Conservation (phyloP, 2,113 vertebrate species). For the Vulpes lagopus region DNA sequence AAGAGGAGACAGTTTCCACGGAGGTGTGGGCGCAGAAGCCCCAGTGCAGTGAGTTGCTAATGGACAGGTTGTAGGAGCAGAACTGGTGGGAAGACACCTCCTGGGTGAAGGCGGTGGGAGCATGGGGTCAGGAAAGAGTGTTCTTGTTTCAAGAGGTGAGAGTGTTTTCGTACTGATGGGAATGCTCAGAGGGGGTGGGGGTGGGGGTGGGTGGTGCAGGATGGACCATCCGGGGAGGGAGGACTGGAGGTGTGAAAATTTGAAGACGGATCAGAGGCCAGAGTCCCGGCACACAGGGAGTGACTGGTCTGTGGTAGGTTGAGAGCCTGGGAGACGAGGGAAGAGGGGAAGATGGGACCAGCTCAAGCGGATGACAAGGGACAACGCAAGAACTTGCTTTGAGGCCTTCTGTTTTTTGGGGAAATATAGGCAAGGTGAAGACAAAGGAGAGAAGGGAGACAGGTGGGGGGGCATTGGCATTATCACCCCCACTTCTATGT, state of each 20-base stretch:
- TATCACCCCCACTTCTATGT: background rate
- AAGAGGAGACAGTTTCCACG: background rate
- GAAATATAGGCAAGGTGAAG: background rate
- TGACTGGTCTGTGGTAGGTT: background rate
- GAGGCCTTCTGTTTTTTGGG: background rate
- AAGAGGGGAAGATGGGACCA: background rate
- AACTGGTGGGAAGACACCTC: background rate
- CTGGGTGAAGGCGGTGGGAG: background rate
- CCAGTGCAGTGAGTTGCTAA: no score
- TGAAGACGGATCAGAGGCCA: background rate
- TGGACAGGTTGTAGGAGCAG: background rate
- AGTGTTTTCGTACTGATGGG: background rate
- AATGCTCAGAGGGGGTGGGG: fast-evolving
- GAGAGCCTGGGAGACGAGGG: background rate
- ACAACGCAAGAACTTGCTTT: background rate
- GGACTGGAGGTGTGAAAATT: background rate
- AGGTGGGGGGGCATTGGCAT: background rate
- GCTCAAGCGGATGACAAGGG: background rate
- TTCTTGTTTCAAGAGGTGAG: background rate
- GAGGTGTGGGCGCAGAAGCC: background rate
- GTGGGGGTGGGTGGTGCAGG: background rate
- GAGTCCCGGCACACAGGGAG: background rate
- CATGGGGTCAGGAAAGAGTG: background rate
- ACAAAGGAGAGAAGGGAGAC: background rate
- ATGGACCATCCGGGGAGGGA: background rate